These are phyloP conservation scores for Coelopa pilipes DNA, from an alignment of 2,888 invertebrate species.

Conservation along the genomic window DNA sequence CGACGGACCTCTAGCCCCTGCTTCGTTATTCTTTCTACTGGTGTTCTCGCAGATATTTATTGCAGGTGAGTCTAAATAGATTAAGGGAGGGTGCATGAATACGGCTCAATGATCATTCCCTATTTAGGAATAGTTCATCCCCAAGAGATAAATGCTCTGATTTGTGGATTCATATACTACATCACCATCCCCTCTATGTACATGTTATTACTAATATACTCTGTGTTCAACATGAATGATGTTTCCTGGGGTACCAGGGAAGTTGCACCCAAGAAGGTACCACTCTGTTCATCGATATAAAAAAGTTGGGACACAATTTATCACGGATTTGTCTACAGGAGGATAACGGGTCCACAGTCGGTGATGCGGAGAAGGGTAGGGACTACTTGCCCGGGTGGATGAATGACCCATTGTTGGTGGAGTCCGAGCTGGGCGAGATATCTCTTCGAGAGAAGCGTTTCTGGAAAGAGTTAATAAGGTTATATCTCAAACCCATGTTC, in stretches of 20 bases:
- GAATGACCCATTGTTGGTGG: slow-evolving; percentile 74
- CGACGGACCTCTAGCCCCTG: slow-evolving; percentile 84
- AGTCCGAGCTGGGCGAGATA: slow-evolving; percentile 76
- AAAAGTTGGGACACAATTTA: neutral
- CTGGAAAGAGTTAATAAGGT: slow-evolving; percentile 81
- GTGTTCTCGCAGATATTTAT: slow-evolving; percentile 76
- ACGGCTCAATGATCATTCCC: neutral
- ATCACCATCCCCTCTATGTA: slow-evolving; percentile 96
- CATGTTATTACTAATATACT: slow-evolving; percentile 89
- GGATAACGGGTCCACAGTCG: slow-evolving; percentile 34
- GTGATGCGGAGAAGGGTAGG: slow-evolving; percentile 38
- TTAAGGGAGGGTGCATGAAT: neutral
- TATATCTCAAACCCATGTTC: slow-evolving; percentile 80
- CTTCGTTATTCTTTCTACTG: slow-evolving; percentile 84
- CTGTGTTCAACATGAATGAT: slow-evolving; percentile 91
- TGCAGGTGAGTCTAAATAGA: slow-evolving; percentile 67
- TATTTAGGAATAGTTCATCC: slow-evolving; percentile 78
- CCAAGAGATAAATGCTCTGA: slow-evolving; percentile 79
- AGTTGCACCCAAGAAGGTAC: slow-evolving; percentile 66
- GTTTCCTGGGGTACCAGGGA: slow-evolving; percentile 96
- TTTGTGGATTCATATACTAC: slow-evolving; percentile 83
- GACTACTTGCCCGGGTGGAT: slow-evolving; percentile 71
- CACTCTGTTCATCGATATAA: neutral
- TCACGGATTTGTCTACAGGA: slow-evolving; percentile 35
- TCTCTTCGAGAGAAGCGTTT: slow-evolving; percentile 76